Evolutionary conservation across 2,888 invertebrate genomes (phyloP).

Genomic region (Oxyteleia sp.): DNA sequence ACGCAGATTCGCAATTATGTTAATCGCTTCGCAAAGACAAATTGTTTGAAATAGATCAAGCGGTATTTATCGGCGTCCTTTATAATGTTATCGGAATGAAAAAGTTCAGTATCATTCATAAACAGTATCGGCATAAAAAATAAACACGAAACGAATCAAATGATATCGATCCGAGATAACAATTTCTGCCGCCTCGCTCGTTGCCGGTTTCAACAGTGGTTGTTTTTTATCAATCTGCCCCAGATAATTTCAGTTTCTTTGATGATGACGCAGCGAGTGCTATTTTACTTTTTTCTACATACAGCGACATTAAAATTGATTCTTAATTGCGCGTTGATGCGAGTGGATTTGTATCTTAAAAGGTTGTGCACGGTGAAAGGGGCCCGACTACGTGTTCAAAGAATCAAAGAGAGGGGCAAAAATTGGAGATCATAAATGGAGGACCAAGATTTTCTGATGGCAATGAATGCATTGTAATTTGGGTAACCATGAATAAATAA

Average conservation of each 20-base stretch:
- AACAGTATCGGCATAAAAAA: too few relatives aligned
- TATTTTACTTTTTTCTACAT: slow-evolving; percentile 24
- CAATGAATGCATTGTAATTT: slow-evolving; percentile 18
- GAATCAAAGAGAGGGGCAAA: slow-evolving; percentile 31
- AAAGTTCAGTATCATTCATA: neutral
- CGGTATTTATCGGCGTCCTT: too few relatives aligned
- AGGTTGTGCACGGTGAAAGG: slow-evolving; percentile 44
- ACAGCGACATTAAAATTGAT: slow-evolving; percentile 34
- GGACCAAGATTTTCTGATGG: slow-evolving; percentile 35
- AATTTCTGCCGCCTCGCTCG: slow-evolving; percentile 15
- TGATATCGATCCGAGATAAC: slow-evolving; percentile 14
- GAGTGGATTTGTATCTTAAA: slow-evolving; percentile 29
- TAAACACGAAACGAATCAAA: neutral
- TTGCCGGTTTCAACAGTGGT: slow-evolving; percentile 15
- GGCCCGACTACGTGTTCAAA: slow-evolving; percentile 14
- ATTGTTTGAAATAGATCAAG: neutral
- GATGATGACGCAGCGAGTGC: slow-evolving; percentile 27
- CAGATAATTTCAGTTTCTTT: slow-evolving; percentile 41
- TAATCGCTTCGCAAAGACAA: neutral
- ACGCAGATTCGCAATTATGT: slow-evolving; percentile 27
- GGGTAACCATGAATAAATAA: slow-evolving; percentile 38
- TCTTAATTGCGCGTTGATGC: slow-evolving; percentile 29
- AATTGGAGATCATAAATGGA: slow-evolving; percentile 10
- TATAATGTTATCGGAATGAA: neutral
- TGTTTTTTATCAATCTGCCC: slow-evolving; percentile 31